Evolutionary conservation across 2,797 vertebrate genomes (phyloP).

Genomic region (Sternarchorhynchus goeldii): DNA sequence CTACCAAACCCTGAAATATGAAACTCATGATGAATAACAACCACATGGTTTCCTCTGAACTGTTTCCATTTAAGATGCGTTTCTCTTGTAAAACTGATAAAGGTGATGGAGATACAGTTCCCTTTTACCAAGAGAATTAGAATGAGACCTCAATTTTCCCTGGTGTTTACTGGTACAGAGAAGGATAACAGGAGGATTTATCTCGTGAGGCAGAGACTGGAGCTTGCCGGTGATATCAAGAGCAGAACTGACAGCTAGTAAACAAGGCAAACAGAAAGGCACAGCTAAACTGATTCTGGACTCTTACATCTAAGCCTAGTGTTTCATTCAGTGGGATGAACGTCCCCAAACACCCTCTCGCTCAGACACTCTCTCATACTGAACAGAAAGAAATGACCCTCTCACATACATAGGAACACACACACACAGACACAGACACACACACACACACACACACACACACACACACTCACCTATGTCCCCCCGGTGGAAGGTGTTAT

Average conservation of each 20-base stretch:
- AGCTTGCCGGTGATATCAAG: slow-evolving; percentile 6
- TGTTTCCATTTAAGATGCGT: not conserved
- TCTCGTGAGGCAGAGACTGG: slow-evolving; percentile 12
- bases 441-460: not conserved
- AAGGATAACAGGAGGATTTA: not conserved
- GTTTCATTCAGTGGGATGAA: not conserved
- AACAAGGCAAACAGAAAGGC: slow-evolving; percentile 11
- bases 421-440: not conserved
- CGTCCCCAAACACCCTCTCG: too few species aligned
- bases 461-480: not conserved
- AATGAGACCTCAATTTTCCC: not conserved
- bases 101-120: not conserved
- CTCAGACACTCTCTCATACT: not conserved
- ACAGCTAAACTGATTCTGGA: not conserved
- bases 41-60: not conserved
- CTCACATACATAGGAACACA: not conserved
- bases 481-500: too few species aligned
- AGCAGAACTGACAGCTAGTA: slow-evolving; percentile 8
- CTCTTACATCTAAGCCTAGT: not conserved
- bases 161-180: not conserved
- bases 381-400: not conserved
- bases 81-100: not conserved
- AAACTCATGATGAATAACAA: not conserved
- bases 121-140: not conserved
- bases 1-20: not conserved